phyloP scores from a whole-genome alignment of 2,888 invertebrate genomes.

The Epirrhoe tristata region DNA sequence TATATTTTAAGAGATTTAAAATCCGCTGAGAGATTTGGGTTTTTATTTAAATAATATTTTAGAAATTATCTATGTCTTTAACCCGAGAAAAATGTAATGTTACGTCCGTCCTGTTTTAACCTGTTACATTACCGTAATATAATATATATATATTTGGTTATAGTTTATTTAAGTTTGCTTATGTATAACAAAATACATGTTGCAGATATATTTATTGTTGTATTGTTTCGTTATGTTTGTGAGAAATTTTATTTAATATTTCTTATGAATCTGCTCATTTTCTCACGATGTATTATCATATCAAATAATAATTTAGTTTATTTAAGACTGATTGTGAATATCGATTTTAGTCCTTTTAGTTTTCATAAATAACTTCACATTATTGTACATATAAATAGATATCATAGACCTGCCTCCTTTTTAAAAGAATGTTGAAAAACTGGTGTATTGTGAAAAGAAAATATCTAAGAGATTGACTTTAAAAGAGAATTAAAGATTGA shows the following conservation, averaged over 20 bases:
- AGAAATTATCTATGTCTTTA: not conserved
- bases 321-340: conserved; percentile 76
- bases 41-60: not conserved
- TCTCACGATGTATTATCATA: conserved; percentile 24
- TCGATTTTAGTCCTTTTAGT: conserved; percentile 54
- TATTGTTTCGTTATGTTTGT: conserved; percentile 26
- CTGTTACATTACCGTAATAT: conserved; percentile 12
- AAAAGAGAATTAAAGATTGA: conserved; percentile 27
- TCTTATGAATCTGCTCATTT: conserved; percentile 30
- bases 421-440: not conserved
- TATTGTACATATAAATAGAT: not conserved
- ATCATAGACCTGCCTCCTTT: not conserved
- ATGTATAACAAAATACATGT: conserved; percentile 12
- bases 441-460: conserved; percentile 9
- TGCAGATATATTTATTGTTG: conserved; percentile 22
- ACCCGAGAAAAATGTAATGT: conserved; percentile 6
- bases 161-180: not conserved
- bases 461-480: conserved; percentile 23
- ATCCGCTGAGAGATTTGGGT: not conserved
- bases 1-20: not conserved
- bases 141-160: too few relatives aligned
- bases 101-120: conserved; percentile 29
- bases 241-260: conserved; percentile 14
- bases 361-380: conserved; percentile 37
- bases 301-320: conserved; percentile 58